Conservation (phyloP, 2,888 invertebrate genomes). For the Didymodactylos carnosus region DNA sequence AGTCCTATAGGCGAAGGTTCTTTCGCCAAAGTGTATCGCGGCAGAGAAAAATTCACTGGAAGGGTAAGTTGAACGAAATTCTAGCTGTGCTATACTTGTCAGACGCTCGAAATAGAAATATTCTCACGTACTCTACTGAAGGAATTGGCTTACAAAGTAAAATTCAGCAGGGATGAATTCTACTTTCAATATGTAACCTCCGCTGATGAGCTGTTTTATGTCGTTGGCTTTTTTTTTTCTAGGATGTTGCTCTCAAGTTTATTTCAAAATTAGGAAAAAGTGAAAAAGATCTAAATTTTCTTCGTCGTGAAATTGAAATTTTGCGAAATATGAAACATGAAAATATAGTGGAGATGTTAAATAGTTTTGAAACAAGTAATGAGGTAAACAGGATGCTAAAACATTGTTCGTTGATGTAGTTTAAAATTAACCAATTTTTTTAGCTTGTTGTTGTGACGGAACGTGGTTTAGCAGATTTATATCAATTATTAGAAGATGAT, state of each 20-base stretch:
- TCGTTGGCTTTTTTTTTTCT: conserved; percentile 5
- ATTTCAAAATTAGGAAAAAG: conserved; percentile 72
- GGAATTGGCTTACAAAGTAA: no score
- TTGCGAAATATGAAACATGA: conserved; percentile 69
- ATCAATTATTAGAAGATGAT: conserved; percentile 59
- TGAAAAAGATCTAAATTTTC: conserved; percentile 58
- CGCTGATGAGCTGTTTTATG: no score
- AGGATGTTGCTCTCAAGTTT: conserved; percentile 70
- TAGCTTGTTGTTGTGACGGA: conserved; percentile 77
- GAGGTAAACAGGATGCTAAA: conserved; percentile 40
- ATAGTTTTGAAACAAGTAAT: conserved; percentile 75
- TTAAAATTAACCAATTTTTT: conserved; percentile 11
- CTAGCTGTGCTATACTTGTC: no score
- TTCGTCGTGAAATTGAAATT: conserved; percentile 76
- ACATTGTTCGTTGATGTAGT: not conserved
- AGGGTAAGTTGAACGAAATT: no score
- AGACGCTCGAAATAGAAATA: no score
- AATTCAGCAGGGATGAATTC: no score
- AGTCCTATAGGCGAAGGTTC: conserved; percentile 77
- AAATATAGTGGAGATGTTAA: conserved; percentile 77
- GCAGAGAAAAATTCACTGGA: conserved; percentile 43
- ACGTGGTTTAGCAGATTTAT: conserved; percentile 69
- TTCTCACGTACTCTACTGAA: no score
- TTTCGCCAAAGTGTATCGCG: conserved; percentile 79
- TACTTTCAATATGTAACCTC: no score